phyloP scores from a whole-genome alignment of 2,797 vertebrate genomes.

The Acrossocheilus fasciatus region DNA sequence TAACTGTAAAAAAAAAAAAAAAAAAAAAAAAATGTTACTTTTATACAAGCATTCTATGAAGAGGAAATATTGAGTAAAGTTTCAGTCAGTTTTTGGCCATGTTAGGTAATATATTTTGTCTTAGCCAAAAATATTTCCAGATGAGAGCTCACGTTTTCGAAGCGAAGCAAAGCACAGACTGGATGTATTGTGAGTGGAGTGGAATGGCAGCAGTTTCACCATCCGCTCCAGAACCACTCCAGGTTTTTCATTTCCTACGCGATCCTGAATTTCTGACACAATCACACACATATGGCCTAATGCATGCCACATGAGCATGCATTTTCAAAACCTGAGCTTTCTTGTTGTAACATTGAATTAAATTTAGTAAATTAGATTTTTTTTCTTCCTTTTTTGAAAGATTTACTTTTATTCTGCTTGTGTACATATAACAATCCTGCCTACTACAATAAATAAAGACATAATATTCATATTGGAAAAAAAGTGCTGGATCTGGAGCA shows the following conservation, averaged over 20 bases:
- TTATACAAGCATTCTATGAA: too few species aligned
- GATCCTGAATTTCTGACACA: too few species aligned
- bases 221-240: background rate
- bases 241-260: too few species aligned
- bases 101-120: too few species aligned
- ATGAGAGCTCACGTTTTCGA: too few species aligned
- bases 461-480: background rate
- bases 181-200: background rate
- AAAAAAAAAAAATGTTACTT: too few species aligned
- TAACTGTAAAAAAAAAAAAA: too few species aligned
- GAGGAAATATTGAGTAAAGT: too few species aligned
- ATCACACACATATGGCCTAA: background rate
- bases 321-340: background rate
- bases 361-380: background rate
- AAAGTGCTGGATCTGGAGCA: background rate
- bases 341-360: background rate
- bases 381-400: background rate
- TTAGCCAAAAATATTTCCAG: too few species aligned
- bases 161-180: too few species aligned
- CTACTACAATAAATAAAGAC: background rate
- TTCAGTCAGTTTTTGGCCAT: too few species aligned
- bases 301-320: background rate
- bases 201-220: background rate
- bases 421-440: background rate
- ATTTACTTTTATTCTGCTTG: background rate